Evolutionary conservation across 2,888 invertebrate species (phyloP).

Genomic region (Pseudococcus longispinus): DNA sequence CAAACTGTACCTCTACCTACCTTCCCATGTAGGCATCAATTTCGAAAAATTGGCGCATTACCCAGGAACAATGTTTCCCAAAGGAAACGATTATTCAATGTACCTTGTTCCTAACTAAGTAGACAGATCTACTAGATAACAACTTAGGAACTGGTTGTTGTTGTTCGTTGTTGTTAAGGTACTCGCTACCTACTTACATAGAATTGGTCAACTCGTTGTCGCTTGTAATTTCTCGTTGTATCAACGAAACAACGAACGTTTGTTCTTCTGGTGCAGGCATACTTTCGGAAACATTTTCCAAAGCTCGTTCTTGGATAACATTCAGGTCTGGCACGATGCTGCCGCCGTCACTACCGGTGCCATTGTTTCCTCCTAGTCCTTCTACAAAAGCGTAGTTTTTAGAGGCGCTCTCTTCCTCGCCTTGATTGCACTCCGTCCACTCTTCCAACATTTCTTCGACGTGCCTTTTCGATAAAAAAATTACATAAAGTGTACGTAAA

Average conservation of each 20-base stretch:
- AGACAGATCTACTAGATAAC: too few species aligned
- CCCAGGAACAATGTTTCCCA: too few species aligned
- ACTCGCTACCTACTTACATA: conserved; percentile 18
- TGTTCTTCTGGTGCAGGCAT: conserved; percentile 57
- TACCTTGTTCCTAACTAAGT: too few species aligned
- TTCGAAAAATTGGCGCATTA: too few species aligned
- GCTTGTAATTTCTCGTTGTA: conserved; percentile 47
- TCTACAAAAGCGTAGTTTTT: background rate
- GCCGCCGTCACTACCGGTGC: background rate
- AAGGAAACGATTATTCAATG: too few species aligned
- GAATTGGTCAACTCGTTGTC: conserved; percentile 54
- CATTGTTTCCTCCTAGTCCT: conserved; percentile 56
- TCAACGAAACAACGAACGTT: conserved; percentile 48
- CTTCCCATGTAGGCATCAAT: too few species aligned
- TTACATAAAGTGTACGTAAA: too few species aligned
- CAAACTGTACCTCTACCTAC: too few species aligned
- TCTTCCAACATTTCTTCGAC: conserved; percentile 64
- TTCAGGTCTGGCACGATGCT: background rate
- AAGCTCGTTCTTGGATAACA: background rate
- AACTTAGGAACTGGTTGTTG: too few species aligned
- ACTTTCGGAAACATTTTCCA: conserved; percentile 55
- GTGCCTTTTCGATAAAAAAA: conserved; percentile 61
- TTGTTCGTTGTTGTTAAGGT: too few species aligned
- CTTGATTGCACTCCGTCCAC: conserved; percentile 59
- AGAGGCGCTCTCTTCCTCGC: background rate